These are phyloP conservation scores for Chorisops tibialis DNA, from an alignment of 2,888 invertebrate species.

Conservation along the genomic window DNA sequence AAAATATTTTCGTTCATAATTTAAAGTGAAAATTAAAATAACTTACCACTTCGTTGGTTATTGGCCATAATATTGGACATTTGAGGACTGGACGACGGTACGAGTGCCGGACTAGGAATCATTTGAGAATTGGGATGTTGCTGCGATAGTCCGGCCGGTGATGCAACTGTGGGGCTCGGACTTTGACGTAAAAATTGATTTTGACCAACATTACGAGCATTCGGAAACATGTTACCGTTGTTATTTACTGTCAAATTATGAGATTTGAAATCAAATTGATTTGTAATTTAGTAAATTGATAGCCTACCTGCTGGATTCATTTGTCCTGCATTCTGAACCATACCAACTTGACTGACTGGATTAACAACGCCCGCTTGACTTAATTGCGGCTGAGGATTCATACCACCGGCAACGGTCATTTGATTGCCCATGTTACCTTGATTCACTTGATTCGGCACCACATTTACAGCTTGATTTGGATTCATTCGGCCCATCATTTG, in stretches of 20 bases:
- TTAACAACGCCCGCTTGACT: conserved; percentile 45
- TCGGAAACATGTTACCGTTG: conserved; percentile 53
- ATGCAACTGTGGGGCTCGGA: conserved; percentile 73
- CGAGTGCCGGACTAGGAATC: conserved; percentile 68
- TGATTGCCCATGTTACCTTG: conserved; percentile 43
- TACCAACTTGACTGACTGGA: conserved; percentile 40
- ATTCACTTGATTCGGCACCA: conserved; percentile 40
- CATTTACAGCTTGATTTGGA: conserved; percentile 50
- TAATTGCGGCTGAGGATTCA: conserved; percentile 28
- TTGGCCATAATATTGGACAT: conserved; percentile 59
- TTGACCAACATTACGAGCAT: conserved; percentile 65
- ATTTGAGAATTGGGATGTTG: conserved; percentile 57
- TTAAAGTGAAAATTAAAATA: not conserved
- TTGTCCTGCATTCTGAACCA: conserved; percentile 33
- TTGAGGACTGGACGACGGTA: conserved; percentile 65
- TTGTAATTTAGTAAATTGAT: not conserved
- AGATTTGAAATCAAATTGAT: not conserved
- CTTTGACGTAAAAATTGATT: conserved; percentile 76
- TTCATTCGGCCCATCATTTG: conserved; percentile 54
- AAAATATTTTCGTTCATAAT: conserved; percentile 1
- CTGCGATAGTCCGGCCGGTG: conserved; percentile 62
- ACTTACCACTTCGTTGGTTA: conserved; percentile 52
- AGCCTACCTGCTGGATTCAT: conserved; percentile 31
- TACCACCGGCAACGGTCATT: conserved; percentile 36
- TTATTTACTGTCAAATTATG: conserved; percentile 51